Evolutionary conservation across 1,140 invertebrate species (phyloP).

Genomic region (Mactra quadrangularis): DNA sequence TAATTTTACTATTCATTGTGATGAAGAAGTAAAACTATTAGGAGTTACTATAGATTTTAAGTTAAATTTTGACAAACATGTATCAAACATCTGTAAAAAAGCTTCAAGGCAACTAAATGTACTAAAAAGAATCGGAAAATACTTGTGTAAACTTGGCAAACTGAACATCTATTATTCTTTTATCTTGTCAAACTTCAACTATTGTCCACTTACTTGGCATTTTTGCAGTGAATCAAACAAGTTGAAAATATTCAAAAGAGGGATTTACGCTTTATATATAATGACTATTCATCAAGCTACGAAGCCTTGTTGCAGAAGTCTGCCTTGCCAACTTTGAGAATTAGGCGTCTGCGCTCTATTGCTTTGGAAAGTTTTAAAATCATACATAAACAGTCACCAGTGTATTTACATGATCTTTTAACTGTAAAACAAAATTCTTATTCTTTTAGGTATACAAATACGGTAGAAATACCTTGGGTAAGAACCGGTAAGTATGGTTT

Average conservation of each 20-base stretch:
- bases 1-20: conserved; percentile 40
- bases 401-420: neutral
- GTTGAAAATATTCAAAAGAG: conserved; percentile 30
- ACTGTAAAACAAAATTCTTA: no score
- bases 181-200: conserved; percentile 52
- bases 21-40: conserved; percentile 53
- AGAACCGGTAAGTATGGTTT: no score
- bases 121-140: conserved; percentile 37
- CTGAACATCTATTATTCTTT: conserved; percentile 52
- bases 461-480: no score
- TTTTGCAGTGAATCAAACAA: conserved; percentile 6
- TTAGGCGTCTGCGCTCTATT: conserved; percentile 26
- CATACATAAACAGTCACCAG: neutral
- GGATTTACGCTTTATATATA: conserved; percentile 31
- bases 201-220: conserved; percentile 15
- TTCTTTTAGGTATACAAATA: no score
- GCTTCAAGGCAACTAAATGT: conserved; percentile 50
- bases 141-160: conserved; percentile 16
- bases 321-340: conserved; percentile 6
- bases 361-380: conserved; percentile 29
- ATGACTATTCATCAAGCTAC: neutral
- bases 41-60: conserved; percentile 54
- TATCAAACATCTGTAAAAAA: no score
- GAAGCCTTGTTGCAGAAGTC: neutral
- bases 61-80: conserved; percentile 46